These are phyloP conservation scores for Aurelia sp. DNA, from an alignment of 30 jellyfish, hydroid and myxozoan genomes.

Conservation along the genomic window DNA sequence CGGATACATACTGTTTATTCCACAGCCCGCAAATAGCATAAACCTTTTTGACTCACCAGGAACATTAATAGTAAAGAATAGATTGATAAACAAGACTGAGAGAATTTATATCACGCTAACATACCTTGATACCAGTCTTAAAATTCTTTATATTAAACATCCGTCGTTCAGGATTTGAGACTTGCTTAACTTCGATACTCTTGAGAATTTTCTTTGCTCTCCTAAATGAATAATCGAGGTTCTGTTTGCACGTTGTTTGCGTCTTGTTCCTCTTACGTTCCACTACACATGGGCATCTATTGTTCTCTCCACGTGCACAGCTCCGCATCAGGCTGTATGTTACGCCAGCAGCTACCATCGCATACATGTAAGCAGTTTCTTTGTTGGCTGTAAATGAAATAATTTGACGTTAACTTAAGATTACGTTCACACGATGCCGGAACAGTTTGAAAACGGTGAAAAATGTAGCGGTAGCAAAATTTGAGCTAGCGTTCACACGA, in stretches of 20 bases:
- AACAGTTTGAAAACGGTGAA: too few relatives aligned
- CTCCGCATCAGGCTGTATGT: constrained; percentile 63
- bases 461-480: too few relatives aligned
- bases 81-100: too few relatives aligned
- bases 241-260: constrained; percentile 55
- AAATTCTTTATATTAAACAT: constrained; percentile 68
- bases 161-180: constrained; percentile 45
- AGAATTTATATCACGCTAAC: background rate
- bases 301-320: constrained; percentile 79
- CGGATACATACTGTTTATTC: too few relatives aligned
- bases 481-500: too few relatives aligned
- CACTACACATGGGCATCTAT: constrained; percentile 78
- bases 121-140: constrained; percentile 78
- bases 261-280: constrained; percentile 37
- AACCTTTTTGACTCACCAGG: too few relatives aligned
- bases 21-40: too few relatives aligned
- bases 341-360: constrained; percentile 90
- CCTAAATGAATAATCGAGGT: constrained; percentile 68
- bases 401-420: too few relatives aligned
- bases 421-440: too few relatives aligned
- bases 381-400: constrained; percentile 46
- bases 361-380: constrained; percentile 83
- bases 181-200: constrained; percentile 61
- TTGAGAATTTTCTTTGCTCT: constrained; percentile 62
- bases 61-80: too few relatives aligned